Conservation (phyloP, 64 coral and sea anemone genomes). For the Montipora cactus region DNA sequence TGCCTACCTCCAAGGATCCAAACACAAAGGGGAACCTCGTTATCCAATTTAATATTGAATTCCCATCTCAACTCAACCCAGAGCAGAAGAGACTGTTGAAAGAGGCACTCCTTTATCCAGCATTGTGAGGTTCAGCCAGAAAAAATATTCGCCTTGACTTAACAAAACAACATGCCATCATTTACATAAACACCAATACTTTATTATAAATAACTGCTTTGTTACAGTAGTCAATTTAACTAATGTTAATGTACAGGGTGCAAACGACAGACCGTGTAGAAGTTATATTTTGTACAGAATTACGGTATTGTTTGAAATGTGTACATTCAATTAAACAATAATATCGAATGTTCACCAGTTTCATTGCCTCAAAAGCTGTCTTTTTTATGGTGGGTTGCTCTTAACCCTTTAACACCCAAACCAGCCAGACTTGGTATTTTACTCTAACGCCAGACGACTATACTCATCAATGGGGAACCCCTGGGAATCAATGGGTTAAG, state of each 20-base stretch:
- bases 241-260: not conserved
- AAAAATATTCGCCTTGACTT: not conserved
- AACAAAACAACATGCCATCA: no score
- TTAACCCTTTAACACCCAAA: no score
- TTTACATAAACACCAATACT: not conserved
- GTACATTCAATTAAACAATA: not conserved
- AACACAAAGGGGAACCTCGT: conserved; percentile 86
- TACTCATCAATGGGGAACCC: no score
- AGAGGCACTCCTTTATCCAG: conserved; percentile 83
- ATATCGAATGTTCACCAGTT: not conserved
- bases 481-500: no score
- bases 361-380: no score
- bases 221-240: not conserved
- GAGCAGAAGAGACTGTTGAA: conserved; percentile 97
- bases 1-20: conserved; percentile 90
- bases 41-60: conserved; percentile 94
- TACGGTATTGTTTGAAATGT: not conserved
- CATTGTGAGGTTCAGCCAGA: not conserved
- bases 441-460: no score
- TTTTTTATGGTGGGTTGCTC: no score
- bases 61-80: conserved; percentile 91
- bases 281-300: conserved; percentile 48
- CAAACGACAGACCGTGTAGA: not conserved
- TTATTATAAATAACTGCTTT: not conserved
- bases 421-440: no score